A percentile compares a stretch with the other conserved stretches of the same genome.
Conservation (phyloP, 2,797 vertebrate genomes). For the Carapus acus region DNA sequence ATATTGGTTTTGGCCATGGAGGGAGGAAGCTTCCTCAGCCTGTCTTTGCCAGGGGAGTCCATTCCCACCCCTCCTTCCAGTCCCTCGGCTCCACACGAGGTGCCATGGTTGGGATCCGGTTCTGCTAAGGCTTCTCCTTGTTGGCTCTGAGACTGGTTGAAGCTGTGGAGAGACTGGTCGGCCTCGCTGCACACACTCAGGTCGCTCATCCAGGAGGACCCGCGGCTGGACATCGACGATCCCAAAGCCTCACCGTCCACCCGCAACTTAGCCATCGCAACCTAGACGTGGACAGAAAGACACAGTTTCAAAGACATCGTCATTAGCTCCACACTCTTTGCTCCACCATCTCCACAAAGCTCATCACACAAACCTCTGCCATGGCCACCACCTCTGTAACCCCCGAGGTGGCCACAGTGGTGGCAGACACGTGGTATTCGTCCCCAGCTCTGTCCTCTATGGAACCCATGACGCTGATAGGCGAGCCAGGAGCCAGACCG, state of each 20-base stretch:
- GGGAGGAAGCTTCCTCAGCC: conserved; percentile 68
- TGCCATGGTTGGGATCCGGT: conserved; percentile 53
- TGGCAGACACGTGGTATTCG: conserved; percentile 56
- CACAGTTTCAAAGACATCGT: not conserved
- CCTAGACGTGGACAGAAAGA: conserved; percentile 35
- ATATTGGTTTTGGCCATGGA: conserved; percentile 82
- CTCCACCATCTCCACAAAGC: not conserved
- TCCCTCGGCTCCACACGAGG: conserved; percentile 37
- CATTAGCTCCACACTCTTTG: not conserved
- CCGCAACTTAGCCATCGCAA: conserved; percentile 70
- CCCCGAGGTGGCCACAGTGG: conserved; percentile 63
- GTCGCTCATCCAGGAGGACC: conserved; percentile 93
- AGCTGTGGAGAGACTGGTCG: conserved; percentile 87
- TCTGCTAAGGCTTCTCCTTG: conserved; percentile 88
- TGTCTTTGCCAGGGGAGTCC: conserved; percentile 59
- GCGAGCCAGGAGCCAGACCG: conserved; percentile 79
- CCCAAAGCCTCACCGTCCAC: conserved; percentile 73
- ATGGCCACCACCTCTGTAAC: conserved; percentile 73
- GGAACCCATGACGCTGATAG: conserved; percentile 77
- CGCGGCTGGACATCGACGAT: conserved; percentile 67
- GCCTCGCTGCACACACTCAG: conserved; percentile 86
- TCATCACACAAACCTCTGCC: conserved; percentile 75
- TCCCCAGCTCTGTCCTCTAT: conserved; percentile 75
- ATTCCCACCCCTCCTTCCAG: conserved; percentile 67
- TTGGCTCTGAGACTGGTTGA: conserved; percentile 85